A percentile compares a stretch with the other conserved stretches of the same genome.
phyloP scores from a whole-genome alignment of 2,888 invertebrate species.

The Rotaria macrura region DNA sequence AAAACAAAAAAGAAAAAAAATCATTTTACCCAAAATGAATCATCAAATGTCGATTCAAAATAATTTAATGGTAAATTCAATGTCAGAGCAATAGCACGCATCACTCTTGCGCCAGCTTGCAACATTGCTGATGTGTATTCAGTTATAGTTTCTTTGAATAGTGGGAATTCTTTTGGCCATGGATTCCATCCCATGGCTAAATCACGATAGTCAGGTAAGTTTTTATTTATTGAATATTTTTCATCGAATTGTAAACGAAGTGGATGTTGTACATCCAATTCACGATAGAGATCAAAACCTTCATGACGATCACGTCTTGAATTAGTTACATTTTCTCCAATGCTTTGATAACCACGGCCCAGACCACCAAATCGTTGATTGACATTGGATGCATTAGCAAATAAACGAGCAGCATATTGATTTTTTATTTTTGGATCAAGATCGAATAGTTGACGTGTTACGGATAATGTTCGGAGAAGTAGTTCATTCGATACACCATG shows the following conservation, averaged over 20 bases:
- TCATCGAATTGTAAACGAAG: neutral
- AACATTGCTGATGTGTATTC: neutral
- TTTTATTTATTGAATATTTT: neutral
- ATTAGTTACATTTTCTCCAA: neutral
- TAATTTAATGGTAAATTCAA: neutral
- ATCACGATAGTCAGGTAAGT: neutral
- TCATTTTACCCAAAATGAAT: neutral
- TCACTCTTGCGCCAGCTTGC: neutral
- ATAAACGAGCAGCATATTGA: neutral
- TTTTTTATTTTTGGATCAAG: neutral
- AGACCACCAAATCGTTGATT: neutral
- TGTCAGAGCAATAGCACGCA: neutral
- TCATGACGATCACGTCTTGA: neutral
- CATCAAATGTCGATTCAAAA: neutral
- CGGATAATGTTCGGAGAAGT: neutral
- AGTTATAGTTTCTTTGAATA: neutral
- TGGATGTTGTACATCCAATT: neutral
- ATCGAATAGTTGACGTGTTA: neutral
- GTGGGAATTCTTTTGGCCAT: neutral
- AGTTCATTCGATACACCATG: neutral
- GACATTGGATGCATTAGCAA: neutral
- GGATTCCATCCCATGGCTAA: neutral
- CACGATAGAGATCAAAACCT: conserved; percentile 4
- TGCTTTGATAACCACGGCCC: neutral
- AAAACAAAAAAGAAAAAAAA: no score